Evolutionary conservation across 2,797 vertebrate genomes (phyloP), one percentile per base, ranked within the genome.

Genomic region (Sebastes wilsoni): DNA sequence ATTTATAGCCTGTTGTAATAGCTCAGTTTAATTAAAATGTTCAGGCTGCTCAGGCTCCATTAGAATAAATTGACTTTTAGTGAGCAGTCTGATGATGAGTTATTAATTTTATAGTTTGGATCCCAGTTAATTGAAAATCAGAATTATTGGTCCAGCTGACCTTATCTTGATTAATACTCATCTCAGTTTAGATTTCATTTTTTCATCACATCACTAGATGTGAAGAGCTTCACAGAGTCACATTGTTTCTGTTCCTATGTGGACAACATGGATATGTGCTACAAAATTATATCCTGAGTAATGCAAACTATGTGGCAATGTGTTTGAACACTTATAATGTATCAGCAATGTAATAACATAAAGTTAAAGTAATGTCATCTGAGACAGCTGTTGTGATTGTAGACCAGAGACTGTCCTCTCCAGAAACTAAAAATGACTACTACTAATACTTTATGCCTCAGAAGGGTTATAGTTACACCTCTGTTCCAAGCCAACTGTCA

Each of bases 21-120:
- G 93, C 87, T 91, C 84, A 84, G 75, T 94, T 96, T 95, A 95
- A 96, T 96, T 96, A 96, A 96, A 96, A 93, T 92, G 90, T 88
- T 92, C 79, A 25, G 73, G 92, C 92, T 90, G 87, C 92, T 87
- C 82, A 88, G 81, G 90, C 58, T 32, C 84, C 87, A 91, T 96
- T 95, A 96, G 91, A 95, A 95, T 94, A 93, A 94, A 96, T 95
- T 94, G 94, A 83, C 83, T 94, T 94, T 87, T 75, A 84, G 78
- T 80, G 86, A 91, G 90, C 82, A 85, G 74, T 89, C 85, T 88
- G 92, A 88, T 88, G 77, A 89, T 90, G 85, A 95, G 92, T 94
- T 87, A 91, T 92, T 94, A 82, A 93, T 89, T 91, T 93, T 89
- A 87, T 87, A 82, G 64, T 90, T 93, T 65, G 86, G 80, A 86